Evolutionary conservation across 2,888 invertebrate species (phyloP).

Genomic region (Metallyticus violacea): DNA sequence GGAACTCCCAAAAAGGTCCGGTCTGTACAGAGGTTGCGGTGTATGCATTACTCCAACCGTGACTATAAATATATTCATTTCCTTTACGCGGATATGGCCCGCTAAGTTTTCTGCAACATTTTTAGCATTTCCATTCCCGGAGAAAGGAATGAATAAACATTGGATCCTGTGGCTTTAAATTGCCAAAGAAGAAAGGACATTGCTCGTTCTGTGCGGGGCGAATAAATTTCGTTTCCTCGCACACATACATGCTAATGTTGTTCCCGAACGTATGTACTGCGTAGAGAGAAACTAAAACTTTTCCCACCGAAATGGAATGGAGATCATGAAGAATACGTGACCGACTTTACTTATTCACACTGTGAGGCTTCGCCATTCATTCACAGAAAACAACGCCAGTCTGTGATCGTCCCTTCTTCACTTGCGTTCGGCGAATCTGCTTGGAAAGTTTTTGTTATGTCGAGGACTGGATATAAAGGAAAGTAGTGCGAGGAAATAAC

Average conservation of each 20-base stretch:
- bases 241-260: neutral
- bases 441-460: neutral
- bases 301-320: neutral
- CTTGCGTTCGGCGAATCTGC: too few relatives aligned
- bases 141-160: neutral
- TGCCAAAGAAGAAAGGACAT: neutral
- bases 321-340: neutral
- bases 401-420: neutral
- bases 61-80: neutral
- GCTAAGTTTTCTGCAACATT: neutral
- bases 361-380: neutral
- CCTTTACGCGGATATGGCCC: neutral
- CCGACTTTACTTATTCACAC: too few relatives aligned
- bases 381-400: too few relatives aligned
- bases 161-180: neutral
- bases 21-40: neutral
- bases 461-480: neutral
- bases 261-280: too few relatives aligned
- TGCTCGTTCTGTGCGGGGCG: neutral
- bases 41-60: too few relatives aligned
- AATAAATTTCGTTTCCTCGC: neutral
- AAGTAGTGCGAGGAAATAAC: neutral
- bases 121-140: too few relatives aligned
- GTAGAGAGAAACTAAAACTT: neutral
- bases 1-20: too few relatives aligned